phyloP scores from a whole-genome alignment of 1,140 invertebrate genomes.

The Brachionus calyciflorus region DNA sequence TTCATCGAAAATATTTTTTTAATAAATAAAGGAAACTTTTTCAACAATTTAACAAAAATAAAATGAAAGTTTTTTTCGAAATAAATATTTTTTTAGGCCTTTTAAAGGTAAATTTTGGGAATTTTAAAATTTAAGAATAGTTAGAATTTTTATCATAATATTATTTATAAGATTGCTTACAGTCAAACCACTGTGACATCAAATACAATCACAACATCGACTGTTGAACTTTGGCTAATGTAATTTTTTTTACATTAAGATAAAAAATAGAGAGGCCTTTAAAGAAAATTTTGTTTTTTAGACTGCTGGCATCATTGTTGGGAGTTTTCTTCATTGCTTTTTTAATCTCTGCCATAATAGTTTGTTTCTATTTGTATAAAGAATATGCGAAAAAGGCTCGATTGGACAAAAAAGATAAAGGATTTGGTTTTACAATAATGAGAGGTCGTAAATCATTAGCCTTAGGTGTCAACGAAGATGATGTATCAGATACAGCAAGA shows the following conservation, averaged over 20 bases:
- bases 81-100: too few species aligned
- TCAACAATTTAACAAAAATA: too few species aligned
- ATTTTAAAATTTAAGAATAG: too few species aligned
- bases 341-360: slow-evolving; percentile 5
- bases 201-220: slow-evolving; percentile 1
- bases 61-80: too few species aligned
- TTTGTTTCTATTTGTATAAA: slow-evolving; percentile 28
- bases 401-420: slow-evolving; percentile 9
- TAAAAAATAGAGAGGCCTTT: too few species aligned
- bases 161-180: too few species aligned
- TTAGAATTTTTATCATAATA: too few species aligned
- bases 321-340: slow-evolving; percentile 5
- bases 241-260: background rate
- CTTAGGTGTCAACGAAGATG: background rate
- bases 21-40: too few species aligned
- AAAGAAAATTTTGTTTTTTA: background rate
- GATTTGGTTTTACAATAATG: slow-evolving; percentile 6
- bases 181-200: too few species aligned
- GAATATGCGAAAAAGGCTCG: slow-evolving; percentile 20
- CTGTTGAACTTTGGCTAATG: slow-evolving; percentile 17
- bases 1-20: too few species aligned
- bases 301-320: background rate
- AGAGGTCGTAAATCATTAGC: slow-evolving; percentile 14
- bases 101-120: too few species aligned
- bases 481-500: too few species aligned